Evolutionary conservation across 37 sponge, comb jelly and placozoan genomes (phyloP), one percentile per base, ranked within the genome.

Genomic region (Hormiphora californensis): DNA sequence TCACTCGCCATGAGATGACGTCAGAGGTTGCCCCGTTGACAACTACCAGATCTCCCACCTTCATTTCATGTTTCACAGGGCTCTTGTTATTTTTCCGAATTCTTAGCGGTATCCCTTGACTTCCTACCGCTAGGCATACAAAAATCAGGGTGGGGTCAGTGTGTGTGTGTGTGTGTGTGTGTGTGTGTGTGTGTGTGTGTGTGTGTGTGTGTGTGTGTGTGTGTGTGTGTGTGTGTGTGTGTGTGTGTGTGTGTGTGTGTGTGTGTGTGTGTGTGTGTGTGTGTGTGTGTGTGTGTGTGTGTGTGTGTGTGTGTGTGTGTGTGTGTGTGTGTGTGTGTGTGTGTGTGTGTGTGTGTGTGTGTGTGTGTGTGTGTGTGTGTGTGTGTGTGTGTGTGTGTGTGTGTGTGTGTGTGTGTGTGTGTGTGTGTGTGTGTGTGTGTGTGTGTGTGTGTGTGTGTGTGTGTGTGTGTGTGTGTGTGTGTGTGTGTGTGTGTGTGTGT

Each of bases 71-170:
- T n/a, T n/a, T n/a, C n/a, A n/a, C n/a, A n/a, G n/a, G n/a, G n/a
- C n/a, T n/a, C n/a, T n/a, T n/a, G n/a, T n/a, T n/a, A n/a, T n/a
- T n/a, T n/a, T n/a, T n/a, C n/a, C n/a, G n/a, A n/a, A n/a, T n/a
- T n/a, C n/a, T n/a, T n/a, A n/a, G n/a, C n/a, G n/a, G n/a, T n/a
- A n/a, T n/a, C n/a, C n/a, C n/a, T n/a, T n/a, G n/a, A n/a, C n/a
- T n/a, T n/a, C n/a, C n/a, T n/a, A n/a, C 91, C 89, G 94, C 96
- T 32, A 54, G 94, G 54, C 91, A 91, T 23, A 67, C 87, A 27
- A 94, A 95, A 44, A 92, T 93, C n/a, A 93, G 93, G 55, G n/a
- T n/a, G 54, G 15, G 54, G 54, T 17, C 54, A 27, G 63, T 62
- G 4, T 65, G 63, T 63, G 63, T 69, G 85, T 69, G 90, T 32